A percentile compares a stretch with the other conserved stretches of the same genome.
phyloP scores from a whole-genome alignment of 2,113 vertebrate genomes.

The Neotragus moschatus region DNA sequence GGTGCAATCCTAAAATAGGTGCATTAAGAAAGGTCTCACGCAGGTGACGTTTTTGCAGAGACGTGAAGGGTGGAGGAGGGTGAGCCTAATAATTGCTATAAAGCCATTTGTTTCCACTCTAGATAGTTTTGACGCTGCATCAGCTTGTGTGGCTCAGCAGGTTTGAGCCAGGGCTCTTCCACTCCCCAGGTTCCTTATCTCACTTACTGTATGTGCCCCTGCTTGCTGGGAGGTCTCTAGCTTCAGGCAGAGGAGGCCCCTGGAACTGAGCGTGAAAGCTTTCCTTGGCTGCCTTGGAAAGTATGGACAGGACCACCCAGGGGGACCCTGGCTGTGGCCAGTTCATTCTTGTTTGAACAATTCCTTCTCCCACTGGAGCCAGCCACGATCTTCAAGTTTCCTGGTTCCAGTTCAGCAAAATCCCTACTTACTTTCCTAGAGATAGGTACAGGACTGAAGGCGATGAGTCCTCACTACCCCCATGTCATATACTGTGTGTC shows the following conservation, averaged over 20 bases:
- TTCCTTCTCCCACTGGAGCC: neutral
- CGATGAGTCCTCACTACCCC: neutral
- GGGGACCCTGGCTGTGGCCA: neutral
- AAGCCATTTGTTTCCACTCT: neutral
- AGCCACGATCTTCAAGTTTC: neutral
- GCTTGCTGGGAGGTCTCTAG: conserved; percentile 46
- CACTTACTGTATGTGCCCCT: neutral
- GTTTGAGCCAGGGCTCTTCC: neutral
- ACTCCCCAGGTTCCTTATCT: neutral
- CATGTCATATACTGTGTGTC: rapidly evolving
- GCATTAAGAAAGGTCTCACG: rapidly evolving
- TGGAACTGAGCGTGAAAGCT: neutral
- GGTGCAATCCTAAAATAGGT: rapidly evolving
- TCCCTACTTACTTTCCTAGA: neutral
- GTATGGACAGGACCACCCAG: conserved; percentile 45
- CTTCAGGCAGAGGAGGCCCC: neutral
- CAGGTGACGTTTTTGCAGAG: neutral
- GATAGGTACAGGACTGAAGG: neutral
- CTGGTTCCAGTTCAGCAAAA: neutral
- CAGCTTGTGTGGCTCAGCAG: neutral
- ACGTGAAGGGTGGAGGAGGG: neutral
- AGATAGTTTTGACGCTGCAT: no score
- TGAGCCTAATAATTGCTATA: rapidly evolving
- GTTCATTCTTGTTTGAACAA: neutral
- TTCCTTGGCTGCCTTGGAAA: neutral